These are phyloP conservation scores for Epistrophe eligans DNA, from an alignment of 2,888 invertebrate species.

Conservation along the genomic window DNA sequence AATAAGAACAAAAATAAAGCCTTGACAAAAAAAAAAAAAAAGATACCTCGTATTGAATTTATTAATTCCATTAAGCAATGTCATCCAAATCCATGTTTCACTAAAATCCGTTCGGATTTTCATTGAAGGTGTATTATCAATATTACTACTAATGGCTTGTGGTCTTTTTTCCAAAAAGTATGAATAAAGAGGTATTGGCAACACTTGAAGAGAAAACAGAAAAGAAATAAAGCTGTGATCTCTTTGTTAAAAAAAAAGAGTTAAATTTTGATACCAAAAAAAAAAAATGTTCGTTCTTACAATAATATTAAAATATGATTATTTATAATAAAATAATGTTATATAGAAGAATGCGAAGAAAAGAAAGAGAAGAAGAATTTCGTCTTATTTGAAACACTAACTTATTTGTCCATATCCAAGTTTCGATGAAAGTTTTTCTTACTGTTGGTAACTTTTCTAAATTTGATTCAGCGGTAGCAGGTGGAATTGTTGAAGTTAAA, in stretches of 20 bases:
- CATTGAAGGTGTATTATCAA: conserved; percentile 33
- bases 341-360: neutral
- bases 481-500: no score
- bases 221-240: neutral
- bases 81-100: conserved; percentile 74
- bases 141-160: conserved; percentile 55
- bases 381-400: conserved; percentile 37
- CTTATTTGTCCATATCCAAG: conserved; percentile 69
- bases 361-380: neutral
- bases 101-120: conserved; percentile 62
- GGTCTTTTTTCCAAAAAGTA: conserved; percentile 70
- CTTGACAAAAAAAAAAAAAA: neutral
- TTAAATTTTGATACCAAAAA: neutral
- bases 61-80: conserved; percentile 14
- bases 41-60: conserved; percentile 39
- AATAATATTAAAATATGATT: no score
- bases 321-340: neutral
- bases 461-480: neutral
- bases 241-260: neutral
- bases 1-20: neutral
- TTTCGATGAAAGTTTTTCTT: conserved; percentile 66
- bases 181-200: conserved; percentile 68
- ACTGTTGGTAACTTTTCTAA: neutral
- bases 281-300: no score
- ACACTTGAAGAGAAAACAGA: conserved; percentile 43